Conservation (phyloP, 2,113 vertebrate genomes). For the Tenrec ecaudatus region DNA sequence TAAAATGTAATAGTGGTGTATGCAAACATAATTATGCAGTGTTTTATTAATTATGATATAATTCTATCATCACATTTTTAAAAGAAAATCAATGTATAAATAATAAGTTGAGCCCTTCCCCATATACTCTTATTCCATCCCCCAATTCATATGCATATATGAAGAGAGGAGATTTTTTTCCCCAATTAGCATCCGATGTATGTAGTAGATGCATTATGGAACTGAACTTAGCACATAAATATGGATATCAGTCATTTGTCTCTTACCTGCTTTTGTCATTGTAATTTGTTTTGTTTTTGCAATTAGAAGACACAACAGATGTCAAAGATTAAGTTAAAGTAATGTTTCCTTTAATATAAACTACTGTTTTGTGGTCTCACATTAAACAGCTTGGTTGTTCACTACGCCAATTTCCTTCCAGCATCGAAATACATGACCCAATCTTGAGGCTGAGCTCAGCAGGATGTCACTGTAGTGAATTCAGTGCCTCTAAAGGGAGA, state of each 20-base stretch:
- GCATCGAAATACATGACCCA: slow-evolving; percentile 52
- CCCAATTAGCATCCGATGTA: slow-evolving; percentile 58
- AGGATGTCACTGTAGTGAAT: not conserved
- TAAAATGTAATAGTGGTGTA: not conserved
- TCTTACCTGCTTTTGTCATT: slow-evolving; percentile 62
- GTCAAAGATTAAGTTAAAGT: slow-evolving; percentile 62
- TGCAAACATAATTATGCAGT: slow-evolving; percentile 12
- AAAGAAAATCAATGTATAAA: not conserved
- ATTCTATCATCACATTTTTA: not conserved
- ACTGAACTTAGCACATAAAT: slow-evolving; percentile 29
- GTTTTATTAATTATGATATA: not conserved
- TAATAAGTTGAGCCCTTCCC: not conserved
- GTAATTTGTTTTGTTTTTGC: slow-evolving; percentile 67
- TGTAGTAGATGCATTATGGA: slow-evolving; percentile 45
- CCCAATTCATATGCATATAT: not conserved
- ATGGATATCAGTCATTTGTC: slow-evolving; percentile 58
- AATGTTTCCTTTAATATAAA: slow-evolving; percentile 62
- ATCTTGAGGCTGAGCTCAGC: not conserved
- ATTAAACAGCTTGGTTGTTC: slow-evolving; percentile 24
- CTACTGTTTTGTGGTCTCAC: not conserved
- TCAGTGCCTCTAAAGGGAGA: not conserved
- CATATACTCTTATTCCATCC: not conserved
- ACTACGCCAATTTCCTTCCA: slow-evolving; percentile 25
- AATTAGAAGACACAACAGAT: slow-evolving; percentile 66
- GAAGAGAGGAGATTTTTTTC: not conserved